Base-by-base conservation (phyloP, 2,113 vertebrate genomes). In the Heterochromis multidens region DNA sequence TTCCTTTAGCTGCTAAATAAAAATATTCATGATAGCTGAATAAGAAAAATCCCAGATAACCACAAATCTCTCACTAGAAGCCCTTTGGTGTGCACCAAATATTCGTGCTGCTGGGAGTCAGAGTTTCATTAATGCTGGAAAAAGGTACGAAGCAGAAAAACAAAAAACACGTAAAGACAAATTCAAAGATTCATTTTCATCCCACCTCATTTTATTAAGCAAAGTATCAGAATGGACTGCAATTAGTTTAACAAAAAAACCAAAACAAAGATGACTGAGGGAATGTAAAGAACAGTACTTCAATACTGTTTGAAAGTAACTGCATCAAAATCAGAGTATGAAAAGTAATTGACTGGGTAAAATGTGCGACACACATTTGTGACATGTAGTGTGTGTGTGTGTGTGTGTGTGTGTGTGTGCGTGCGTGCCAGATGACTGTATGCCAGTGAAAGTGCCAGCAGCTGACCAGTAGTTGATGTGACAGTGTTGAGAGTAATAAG, bases 141-240 rank as follows among this genome's bases (percentile, higher is more conserved):
- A n/a, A n/a, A n/a, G n/a, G n/a, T n/a, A n/a, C n/a, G n/a, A n/a
- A n/a, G n/a, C n/a, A n/a, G n/a, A n/a, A n/a, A n/a, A n/a, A n/a
- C n/a, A n/a, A n/a, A n/a, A n/a, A n/a, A n/a, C n/a, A n/a, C n/a
- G n/a, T n/a, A 1, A 80, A 84, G 40, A 88, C 46, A 23, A 8
- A 81, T 46, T 23, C 54, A 61, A 0, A 23, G 7, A 37, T 17
- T 59, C 0, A 67, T 87, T 87, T 91, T 91, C 74, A 90, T 60
- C 90, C 82, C 4, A 92, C 86, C 81, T 87, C 61, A 21, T 93
- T 96, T 95, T 95, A 96, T 95, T 96, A 93, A 90, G 92, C 84
- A 94, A 95, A 94, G 77, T 94, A 86, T 93, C 86, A 91, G 90
- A 93, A 93, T 56, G 84, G 3, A 81, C 83, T 92, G 92, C 77